Evolutionary conservation across 2,797 vertebrate genomes (phyloP), one percentile per base, ranked within the genome.

Genomic region (Chaunax sp.): DNA sequence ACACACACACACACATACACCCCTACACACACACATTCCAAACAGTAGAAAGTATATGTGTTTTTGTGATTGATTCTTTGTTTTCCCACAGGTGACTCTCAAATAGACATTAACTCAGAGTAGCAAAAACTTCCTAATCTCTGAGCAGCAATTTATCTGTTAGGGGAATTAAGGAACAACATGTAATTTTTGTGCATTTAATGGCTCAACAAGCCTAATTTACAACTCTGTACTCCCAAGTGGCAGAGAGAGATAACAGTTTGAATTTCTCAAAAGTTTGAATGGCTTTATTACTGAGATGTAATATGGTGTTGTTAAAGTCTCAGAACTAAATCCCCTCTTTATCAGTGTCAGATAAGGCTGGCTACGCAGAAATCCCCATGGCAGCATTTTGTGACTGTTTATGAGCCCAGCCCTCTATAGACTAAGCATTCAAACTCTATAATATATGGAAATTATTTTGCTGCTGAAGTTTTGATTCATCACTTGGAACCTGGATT

Each of bases 231-330:
- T 49, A 25, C 62, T 79, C 76, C 80, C 78, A 57, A 82, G 84
- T 88, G 80, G 62, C 64, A 73, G 44, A 16, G 15, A 56, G 64
- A 81, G 84, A 88, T 89, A 87, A 82, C 45, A 80, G 74, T 72
- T 72, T 58, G 69, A 68, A 70, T 76, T 82, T 76, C 54, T 81
- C 35, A 66, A 78, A 80, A 74, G 67, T 85, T 74, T 35, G 64
- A 83, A 83, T 74, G 44, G 44, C 68, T 77, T 87, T 58, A 87
- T 83, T 83, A 73, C 62, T 63, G 49, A 61, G 50, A 82, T 75
- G 70, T 78, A 86, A 77, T 65, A 33, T 67, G 59, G 33, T 58
- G 37, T 82, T 79, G 63, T 70, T 65, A 53, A 47, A 75, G 58
- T 59, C 63, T 50, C 28, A 60, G 52, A 77, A 60, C 57, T 65